Evolutionary conservation across 2,888 invertebrate genomes (phyloP).

Genomic region (Rhodophaea formosa): DNA sequence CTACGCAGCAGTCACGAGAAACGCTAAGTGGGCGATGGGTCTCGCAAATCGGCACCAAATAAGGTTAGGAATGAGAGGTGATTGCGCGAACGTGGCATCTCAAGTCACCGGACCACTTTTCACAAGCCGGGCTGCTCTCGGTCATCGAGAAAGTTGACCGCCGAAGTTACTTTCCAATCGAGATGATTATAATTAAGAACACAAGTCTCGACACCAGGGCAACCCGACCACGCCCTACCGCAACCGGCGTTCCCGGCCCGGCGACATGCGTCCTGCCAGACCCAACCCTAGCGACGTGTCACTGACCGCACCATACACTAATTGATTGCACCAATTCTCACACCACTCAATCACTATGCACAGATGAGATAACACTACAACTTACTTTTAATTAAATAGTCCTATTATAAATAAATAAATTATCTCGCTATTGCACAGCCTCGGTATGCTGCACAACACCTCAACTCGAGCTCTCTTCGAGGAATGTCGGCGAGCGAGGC

Average conservation of each 20-base stretch:
- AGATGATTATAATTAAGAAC: slow-evolving; percentile 32
- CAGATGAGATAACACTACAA: slow-evolving; percentile 51
- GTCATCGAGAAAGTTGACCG: slow-evolving; percentile 55
- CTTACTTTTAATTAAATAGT: slow-evolving; percentile 80
- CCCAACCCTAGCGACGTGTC: slow-evolving; percentile 59
- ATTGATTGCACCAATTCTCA: slow-evolving; percentile 52
- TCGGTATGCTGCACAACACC: slow-evolving; percentile 73
- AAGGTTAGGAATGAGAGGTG: slow-evolving; percentile 56
- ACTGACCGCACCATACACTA: slow-evolving; percentile 70
- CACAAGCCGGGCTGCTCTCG: slow-evolving; percentile 43
- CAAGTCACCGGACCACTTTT: slow-evolving; percentile 51
- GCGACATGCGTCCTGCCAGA: slow-evolving; percentile 38
- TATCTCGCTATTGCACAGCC: slow-evolving; percentile 79
- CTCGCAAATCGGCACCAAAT: slow-evolving; percentile 65
- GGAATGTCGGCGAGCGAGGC: slow-evolving; percentile 73
- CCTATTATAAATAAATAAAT: slow-evolving; percentile 79
- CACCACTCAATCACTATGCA: slow-evolving; percentile 50
- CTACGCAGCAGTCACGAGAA: slow-evolving; percentile 48
- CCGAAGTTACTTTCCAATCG: slow-evolving; percentile 56
- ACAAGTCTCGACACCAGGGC: slow-evolving; percentile 11
- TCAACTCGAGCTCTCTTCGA: slow-evolving; percentile 76
- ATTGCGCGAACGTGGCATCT: slow-evolving; percentile 63
- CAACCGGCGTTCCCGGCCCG: slow-evolving; percentile 64
- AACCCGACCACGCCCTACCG: slow-evolving; percentile 79
- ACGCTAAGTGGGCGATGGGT: slow-evolving; percentile 52